Percentiles rank a stretch among this genome's conserved stretches.
Evolutionary conservation across 2,113 vertebrate species (phyloP).

Genomic region (Oncorhynchus mykiss): DNA sequence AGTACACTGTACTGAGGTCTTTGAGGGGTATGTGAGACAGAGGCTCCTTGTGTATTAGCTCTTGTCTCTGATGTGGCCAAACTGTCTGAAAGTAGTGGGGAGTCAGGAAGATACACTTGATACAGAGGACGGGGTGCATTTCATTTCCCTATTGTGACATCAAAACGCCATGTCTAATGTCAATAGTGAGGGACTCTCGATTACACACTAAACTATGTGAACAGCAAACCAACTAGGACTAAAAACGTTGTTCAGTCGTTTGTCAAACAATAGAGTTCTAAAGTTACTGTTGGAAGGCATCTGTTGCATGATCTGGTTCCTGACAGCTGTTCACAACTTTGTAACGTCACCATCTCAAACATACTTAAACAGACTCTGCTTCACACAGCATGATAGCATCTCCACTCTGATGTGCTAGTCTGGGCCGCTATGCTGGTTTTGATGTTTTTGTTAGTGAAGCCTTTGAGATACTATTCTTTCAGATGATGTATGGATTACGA

Average conservation of each 20-base stretch:
- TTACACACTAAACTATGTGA: not conserved
- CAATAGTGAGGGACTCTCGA: not conserved
- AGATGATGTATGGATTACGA: not conserved
- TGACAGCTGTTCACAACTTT: slow-evolving; percentile 8
- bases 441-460: not conserved
- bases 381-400: slow-evolving; percentile 16
- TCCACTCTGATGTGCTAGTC: not conserved
- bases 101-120: slow-evolving; percentile 3
- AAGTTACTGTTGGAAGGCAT: slow-evolving; percentile 5
- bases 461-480: not conserved
- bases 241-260: not conserved
- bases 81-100: not conserved
- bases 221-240: not conserved
- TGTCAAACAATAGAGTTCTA: not conserved
- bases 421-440: not conserved
- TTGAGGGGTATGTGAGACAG: not conserved
- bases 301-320: slow-evolving; percentile 10
- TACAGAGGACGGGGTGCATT: not conserved
- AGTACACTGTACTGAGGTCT: not conserved
- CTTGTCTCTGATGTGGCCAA: not conserved
- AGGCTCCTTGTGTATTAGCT: not conserved
- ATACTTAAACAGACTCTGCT: not conserved
- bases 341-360: slow-evolving; percentile 7
- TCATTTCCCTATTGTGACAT: not conserved
- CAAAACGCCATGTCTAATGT: slow-evolving; percentile 4